Conservation (phyloP, 92 coral and sea anemone genomes). For the Paramuricea clavata region DNA sequence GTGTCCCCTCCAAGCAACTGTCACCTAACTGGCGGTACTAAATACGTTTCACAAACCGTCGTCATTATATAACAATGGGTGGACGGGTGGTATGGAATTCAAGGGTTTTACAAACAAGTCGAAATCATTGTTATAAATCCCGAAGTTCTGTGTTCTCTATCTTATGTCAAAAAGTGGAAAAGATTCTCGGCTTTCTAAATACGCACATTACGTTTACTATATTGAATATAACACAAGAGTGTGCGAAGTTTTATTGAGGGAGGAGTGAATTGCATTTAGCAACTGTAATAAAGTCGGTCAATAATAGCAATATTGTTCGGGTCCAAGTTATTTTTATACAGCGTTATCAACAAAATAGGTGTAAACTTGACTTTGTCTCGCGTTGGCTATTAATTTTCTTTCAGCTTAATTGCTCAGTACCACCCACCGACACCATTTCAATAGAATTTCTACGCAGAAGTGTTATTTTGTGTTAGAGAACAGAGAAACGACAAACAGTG, state of each 20-base stretch:
- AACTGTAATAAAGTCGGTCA: constrained; percentile 8
- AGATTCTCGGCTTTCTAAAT: background rate
- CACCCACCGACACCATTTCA: constrained; percentile 39
- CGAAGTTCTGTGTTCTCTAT: background rate
- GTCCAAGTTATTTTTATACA: constrained; percentile 37
- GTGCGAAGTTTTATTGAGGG: background rate
- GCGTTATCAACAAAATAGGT: constrained; percentile 18
- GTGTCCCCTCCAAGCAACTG: too few species aligned
- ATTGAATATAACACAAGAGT: background rate
- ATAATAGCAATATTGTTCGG: constrained; percentile 36
- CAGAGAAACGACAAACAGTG: constrained; percentile 26
- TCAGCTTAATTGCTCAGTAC: constrained; percentile 31
- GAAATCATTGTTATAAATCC: background rate
- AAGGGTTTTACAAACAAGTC: background rate
- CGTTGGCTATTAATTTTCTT: constrained; percentile 38
- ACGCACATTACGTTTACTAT: background rate
- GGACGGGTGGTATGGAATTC: background rate
- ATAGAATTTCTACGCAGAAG: constrained; percentile 13
- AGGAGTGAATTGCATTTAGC: constrained; percentile 1
- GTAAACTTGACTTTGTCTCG: constrained; percentile 42
- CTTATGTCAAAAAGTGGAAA: background rate
- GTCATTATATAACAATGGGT: constrained; percentile 11
- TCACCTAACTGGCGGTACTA: constrained; percentile 2
- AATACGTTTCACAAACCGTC: background rate
- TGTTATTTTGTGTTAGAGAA: background rate